Evolutionary conservation across 2,113 vertebrate genomes (phyloP).

Genomic region (Bambusicola thoracicus): DNA sequence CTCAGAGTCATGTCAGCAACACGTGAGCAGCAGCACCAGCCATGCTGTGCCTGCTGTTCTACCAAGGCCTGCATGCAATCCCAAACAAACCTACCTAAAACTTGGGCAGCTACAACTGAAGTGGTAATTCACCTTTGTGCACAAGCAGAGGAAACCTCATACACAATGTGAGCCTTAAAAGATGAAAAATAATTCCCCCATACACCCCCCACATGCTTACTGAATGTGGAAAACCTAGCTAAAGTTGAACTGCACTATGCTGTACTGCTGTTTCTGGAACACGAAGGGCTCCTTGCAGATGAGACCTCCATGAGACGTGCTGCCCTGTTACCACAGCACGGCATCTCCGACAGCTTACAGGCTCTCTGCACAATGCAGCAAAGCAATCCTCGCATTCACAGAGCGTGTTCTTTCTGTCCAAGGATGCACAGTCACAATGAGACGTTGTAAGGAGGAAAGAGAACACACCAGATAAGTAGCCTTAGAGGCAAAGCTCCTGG

Average conservation of each 20-base stretch:
- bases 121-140: neutral
- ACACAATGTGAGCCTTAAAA: neutral
- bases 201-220: neutral
- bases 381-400: neutral
- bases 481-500: neutral
- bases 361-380: neutral
- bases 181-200: neutral
- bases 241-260: neutral
- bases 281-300: neutral
- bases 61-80: neutral
- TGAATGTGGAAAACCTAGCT: neutral
- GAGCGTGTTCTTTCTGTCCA: neutral
- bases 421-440: neutral
- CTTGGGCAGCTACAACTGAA: neutral
- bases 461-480: neutral
- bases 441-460: neutral
- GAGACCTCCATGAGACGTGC: fast-evolving
- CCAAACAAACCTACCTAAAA: neutral
- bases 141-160: neutral
- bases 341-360: neutral
- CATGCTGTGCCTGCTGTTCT: neutral
- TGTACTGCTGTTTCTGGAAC: neutral
- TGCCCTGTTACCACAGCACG: neutral
- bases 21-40: neutral
- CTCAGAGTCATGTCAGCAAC: neutral